Conservation (phyloP, 1,140 invertebrate species). For the Delia radicum region DNA sequence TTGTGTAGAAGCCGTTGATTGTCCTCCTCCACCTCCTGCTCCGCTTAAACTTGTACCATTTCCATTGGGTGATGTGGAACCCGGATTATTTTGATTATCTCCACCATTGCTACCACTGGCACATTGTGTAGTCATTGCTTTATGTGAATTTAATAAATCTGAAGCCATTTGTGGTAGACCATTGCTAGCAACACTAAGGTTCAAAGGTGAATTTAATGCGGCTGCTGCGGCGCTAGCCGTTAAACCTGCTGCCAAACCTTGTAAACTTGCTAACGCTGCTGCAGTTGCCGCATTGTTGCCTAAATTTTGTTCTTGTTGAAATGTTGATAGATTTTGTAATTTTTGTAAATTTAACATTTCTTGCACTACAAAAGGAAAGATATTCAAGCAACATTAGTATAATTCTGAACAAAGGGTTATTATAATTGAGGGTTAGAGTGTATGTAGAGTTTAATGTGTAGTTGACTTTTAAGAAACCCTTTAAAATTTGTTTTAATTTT, state of each 20-base stretch:
- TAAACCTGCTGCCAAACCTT: conserved; percentile 68
- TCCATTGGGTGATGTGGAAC: conserved; percentile 32
- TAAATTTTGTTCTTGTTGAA: conserved; percentile 46
- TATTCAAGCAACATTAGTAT: neutral
- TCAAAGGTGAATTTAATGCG: conserved; percentile 75
- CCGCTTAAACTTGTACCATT: conserved; percentile 7
- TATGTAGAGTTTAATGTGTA: neutral
- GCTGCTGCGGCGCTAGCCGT: conserved; percentile 66
- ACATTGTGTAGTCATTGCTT: conserved; percentile 23
- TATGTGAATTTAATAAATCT: conserved; percentile 22
- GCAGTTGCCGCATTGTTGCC: conserved; percentile 38
- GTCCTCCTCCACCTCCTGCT: conserved; percentile 31
- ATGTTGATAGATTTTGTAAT: conserved; percentile 70
- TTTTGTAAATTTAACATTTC: conserved; percentile 75
- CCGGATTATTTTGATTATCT: conserved; percentile 39
- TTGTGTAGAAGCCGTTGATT: conserved; percentile 20
- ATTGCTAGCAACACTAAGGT: conserved; percentile 67
- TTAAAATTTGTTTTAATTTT: too few species aligned
- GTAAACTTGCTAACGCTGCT: conserved; percentile 66
- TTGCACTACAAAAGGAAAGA: conserved; percentile 62
- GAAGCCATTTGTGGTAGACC: conserved; percentile 5
- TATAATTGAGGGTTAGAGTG: neutral
- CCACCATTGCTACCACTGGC: conserved; percentile 25
- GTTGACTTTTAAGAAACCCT: neutral
- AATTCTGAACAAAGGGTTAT: neutral